Evolutionary conservation across 2,113 vertebrate species (phyloP).

Genomic region (Brachypodius melanocephalos): DNA sequence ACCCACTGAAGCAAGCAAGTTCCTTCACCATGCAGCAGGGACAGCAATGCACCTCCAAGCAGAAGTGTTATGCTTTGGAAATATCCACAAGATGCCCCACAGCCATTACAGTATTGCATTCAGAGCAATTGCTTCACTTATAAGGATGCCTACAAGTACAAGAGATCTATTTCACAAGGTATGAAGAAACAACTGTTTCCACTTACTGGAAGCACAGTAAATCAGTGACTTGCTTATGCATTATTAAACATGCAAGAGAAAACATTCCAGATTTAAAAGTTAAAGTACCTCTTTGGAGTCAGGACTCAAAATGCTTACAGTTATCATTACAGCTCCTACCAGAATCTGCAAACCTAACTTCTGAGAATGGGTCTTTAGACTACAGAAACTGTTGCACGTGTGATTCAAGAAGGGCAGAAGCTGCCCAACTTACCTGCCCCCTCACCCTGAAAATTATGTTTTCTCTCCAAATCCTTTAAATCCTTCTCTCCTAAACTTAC

Average conservation of each 20-base stretch:
- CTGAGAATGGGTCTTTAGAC: background rate
- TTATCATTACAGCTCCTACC: background rate
- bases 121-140: conserved; percentile 3
- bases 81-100: background rate
- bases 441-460: accelerated
- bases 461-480: background rate
- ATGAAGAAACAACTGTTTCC: conserved; percentile 42
- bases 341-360: background rate
- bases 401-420: background rate
- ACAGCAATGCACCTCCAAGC: background rate
- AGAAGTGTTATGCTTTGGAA: background rate
- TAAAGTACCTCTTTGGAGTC: background rate
- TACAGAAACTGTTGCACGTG: background rate
- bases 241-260: background rate
- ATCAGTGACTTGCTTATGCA: background rate
- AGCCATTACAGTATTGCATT: background rate
- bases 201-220: conserved; percentile 25
- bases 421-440: background rate
- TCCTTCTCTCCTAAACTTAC: background rate
- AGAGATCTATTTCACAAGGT: conserved; percentile 18
- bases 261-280: background rate
- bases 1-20: background rate
- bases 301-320: background rate
- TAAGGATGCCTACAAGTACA: background rate
- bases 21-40: background rate